Evolutionary conservation across 2,113 vertebrate genomes (phyloP), one percentile per base, ranked within the genome.

Genomic region (Chinchilla lanigera): DNA sequence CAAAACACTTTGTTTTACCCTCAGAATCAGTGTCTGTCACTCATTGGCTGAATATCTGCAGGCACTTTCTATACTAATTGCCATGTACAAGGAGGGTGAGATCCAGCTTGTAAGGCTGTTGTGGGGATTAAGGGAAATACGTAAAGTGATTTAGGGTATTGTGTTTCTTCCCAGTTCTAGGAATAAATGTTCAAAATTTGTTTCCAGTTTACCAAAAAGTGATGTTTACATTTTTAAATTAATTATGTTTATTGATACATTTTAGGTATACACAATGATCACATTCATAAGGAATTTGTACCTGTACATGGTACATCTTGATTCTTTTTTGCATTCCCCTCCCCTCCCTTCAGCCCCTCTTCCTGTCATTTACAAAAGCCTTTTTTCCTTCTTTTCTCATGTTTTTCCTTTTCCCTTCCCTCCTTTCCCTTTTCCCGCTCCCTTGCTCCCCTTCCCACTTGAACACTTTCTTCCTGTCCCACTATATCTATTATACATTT

Each of bases 61-160:
- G 47, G 85, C 77, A 86, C 87, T 67, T 54, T 60, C 30, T 11
- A 1, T 83, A n/a, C 67, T 41, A 10, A 60, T 60, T 83, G 90
- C 58, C 87, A 44, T n/a, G 14, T 86, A 60, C 82, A 89, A 91
- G 24, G 52, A 52, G n/a, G 30, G 52, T 35, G 33, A 28, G 73
- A 0, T 73, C 20, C 52, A 56, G 28, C 47, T 92, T 67, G 58
- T 58, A 35, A 63, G 61, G 16, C 17, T 44, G 10, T 69, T 75
- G 33, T 88, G 58, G 89, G 22, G 8, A 86, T 89, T 89, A 63
- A 92, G 63, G 92, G 56, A 90, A 67, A 91, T 41, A 44, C 7
- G 41, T 28, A 93, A 94, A 85, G 54, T 69, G n/a, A 75, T 84
- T 96, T 77, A 95, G n/a, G 44, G 20, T 67, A 82, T 58, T 71